Evolutionary conservation across 2,888 invertebrate genomes (phyloP), one percentile per base, ranked within the genome.

Genomic region (Dasysyrphus tricinctus): DNA sequence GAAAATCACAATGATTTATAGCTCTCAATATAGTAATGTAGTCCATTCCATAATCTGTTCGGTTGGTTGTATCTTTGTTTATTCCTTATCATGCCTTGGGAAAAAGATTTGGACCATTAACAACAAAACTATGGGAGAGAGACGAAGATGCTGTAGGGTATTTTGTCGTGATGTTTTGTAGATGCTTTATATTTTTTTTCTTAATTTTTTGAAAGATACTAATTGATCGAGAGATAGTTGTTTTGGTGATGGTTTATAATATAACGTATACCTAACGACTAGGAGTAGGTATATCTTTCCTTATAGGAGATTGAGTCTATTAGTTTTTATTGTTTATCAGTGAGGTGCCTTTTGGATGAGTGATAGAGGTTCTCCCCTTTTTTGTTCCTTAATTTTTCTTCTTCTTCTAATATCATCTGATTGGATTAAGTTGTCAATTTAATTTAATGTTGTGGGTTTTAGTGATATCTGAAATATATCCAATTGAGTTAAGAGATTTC

Each of bases 1-100:
- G 51, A 72, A 77, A 59, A 77, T 44, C 34, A 73, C 69, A 69
- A 79, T 83, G 83, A 83, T 83, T 79, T 83, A 83, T 83, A 74
- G 69, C 69, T 49, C 29, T 74, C 47, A 51, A 61, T 61, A 24
- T 34, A 37, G 32, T 29, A 74, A 59, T 61, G 61, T 67, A 79
- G 61, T 61, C 61, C 61, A 61, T 61, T 42, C 51, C 42, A 32
- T 51, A 42, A 61, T 65, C 47, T 70, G 29, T 51, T 39, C 16
- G 54, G 12, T 39, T 29, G 54, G 12, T 61, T 56, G 11, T 16
- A 39, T 54, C n/a, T 61, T 29, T 54, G 56, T 44, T 70, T 12
- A 63, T 29, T 47, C 37, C 63, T 74, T 63, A 78, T 78, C 78
- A 54, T 49, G 72, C 29, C 70, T 78, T 72, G 42, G 61, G 57